A percentile compares a stretch with the other conserved stretches of the same genome.
Conservation (phyloP, 2,797 vertebrate species). For the Pachyuromys duprasi region DNA sequence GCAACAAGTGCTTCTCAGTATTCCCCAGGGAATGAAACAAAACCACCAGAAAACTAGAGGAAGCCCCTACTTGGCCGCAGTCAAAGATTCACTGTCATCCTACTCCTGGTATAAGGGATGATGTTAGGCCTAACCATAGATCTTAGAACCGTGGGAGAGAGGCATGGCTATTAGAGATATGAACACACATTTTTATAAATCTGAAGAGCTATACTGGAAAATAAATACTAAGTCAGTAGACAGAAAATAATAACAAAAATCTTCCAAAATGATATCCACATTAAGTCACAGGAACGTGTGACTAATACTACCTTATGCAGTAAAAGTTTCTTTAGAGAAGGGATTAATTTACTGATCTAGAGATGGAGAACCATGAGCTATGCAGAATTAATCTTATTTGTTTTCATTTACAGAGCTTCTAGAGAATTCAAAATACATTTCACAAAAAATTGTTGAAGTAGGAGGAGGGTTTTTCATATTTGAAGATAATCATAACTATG, state of each 20-base stretch:
- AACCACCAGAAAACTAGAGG: background rate
- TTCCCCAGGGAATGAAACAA: background rate
- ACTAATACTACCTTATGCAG: background rate
- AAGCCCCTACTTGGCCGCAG: background rate
- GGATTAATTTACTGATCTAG: background rate
- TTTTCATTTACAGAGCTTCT: conserved; percentile 30
- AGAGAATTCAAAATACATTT: background rate
- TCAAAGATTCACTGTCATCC: background rate
- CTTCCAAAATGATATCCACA: background rate
- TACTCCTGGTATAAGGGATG: background rate
- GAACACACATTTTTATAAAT: background rate
- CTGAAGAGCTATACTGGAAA: background rate
- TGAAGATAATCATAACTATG: conserved; percentile 12
- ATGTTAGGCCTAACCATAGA: background rate
- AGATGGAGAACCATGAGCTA: background rate
- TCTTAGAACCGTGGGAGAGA: background rate
- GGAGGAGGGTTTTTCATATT: background rate
- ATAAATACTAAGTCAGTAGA: background rate
- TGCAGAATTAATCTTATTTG: background rate
- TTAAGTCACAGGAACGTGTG: background rate
- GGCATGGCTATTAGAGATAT: background rate
- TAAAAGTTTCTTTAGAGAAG: background rate
- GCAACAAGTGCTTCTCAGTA: background rate
- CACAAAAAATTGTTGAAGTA: conserved; percentile 12
- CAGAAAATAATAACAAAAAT: background rate